Evolutionary conservation across 2,113 vertebrate genomes (phyloP).

Genomic region (Scytalopus superciliaris): DNA sequence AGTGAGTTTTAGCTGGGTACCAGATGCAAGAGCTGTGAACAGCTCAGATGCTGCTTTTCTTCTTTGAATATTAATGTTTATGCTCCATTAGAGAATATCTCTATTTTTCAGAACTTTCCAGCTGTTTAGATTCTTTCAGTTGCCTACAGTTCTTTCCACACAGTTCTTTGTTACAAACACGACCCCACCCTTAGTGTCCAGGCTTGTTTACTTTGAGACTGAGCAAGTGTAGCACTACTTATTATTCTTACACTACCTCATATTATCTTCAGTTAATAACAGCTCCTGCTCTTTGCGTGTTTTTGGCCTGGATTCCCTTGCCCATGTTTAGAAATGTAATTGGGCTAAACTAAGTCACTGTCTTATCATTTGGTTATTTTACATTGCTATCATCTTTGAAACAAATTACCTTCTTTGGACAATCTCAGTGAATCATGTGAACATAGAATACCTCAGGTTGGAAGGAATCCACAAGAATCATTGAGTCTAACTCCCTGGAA

Average conservation of each 20-base stretch:
- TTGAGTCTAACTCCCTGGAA: background rate
- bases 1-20: background rate
- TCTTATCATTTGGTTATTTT: background rate
- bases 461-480: background rate
- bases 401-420: background rate
- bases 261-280: rapidly evolving
- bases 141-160: background rate
- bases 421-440: background rate
- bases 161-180: background rate
- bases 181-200: background rate
- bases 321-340: background rate
- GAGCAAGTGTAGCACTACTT: background rate
- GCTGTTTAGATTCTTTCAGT: background rate
- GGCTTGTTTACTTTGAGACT: background rate
- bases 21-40: background rate
- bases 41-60: background rate
- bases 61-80: background rate
- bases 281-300: rapidly evolving
- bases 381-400: background rate
- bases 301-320: background rate
- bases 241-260: background rate
- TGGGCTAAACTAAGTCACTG: background rate
- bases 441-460: background rate
- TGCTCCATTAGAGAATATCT: background rate
- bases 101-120: background rate